phyloP scores from a whole-genome alignment of 1,140 invertebrate species.

The Trichonephila clavipes region DNA sequence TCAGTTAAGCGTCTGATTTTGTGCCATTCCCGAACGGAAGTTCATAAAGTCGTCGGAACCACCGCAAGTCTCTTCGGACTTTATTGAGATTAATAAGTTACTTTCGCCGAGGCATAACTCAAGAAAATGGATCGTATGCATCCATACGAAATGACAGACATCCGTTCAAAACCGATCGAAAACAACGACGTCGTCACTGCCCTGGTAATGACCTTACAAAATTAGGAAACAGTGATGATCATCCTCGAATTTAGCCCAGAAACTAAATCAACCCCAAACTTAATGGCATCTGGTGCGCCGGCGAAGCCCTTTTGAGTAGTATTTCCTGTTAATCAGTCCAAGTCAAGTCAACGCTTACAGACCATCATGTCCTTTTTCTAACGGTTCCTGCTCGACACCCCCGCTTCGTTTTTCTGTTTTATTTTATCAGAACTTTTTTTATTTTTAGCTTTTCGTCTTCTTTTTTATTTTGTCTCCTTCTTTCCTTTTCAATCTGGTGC shows the following conservation, averaged over 20 bases:
- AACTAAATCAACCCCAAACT: conserved; percentile 71
- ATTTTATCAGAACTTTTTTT: conserved; percentile 26
- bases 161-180: conserved; percentile 69
- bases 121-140: conserved; percentile 52
- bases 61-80: neutral
- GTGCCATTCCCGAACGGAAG: conserved; percentile 25
- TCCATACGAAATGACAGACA: conserved; percentile 52
- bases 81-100: conserved; percentile 58
- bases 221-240: conserved; percentile 73
- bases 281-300: conserved; percentile 61
- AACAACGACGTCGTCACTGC: conserved; percentile 58
- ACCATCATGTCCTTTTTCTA: conserved; percentile 68
- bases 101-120: conserved; percentile 43
- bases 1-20: neutral
- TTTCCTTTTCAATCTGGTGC: conserved; percentile 58
- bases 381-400: conserved; percentile 73
- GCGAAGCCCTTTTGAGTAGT: conserved; percentile 65
- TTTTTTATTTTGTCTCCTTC: conserved; percentile 51
- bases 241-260: conserved; percentile 52
- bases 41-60: neutral
- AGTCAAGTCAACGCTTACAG: conserved; percentile 41
- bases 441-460: conserved; percentile 28
- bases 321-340: conserved; percentile 76
- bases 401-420: conserved; percentile 50
- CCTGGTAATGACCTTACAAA: conserved; percentile 70